Conservation (phyloP, 2,113 vertebrate species). For the Penelope pileata region DNA sequence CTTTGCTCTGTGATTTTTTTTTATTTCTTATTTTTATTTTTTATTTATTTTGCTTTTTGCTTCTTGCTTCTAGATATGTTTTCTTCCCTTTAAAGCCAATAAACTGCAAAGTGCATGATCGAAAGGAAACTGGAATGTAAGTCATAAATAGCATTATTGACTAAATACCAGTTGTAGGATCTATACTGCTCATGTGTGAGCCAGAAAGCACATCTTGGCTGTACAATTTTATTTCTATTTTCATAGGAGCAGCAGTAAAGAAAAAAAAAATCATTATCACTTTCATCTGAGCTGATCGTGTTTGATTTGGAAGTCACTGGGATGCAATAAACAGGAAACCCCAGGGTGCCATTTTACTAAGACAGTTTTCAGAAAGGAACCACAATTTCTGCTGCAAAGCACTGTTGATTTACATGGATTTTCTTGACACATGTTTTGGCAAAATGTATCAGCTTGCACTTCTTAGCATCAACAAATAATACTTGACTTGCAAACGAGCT, state of each 20-base stretch:
- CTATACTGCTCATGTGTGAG: rapidly evolving
- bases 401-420: slow-evolving; percentile 57
- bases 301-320: slow-evolving; percentile 60
- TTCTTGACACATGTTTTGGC: slow-evolving; percentile 64
- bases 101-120: neutral
- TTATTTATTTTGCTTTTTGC: too few relatives aligned
- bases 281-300: neutral
- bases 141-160: neutral
- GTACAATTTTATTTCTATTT: slow-evolving; percentile 14
- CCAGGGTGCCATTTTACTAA: slow-evolving; percentile 50
- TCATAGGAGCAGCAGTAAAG: slow-evolving; percentile 17
- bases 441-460: slow-evolving; percentile 59
- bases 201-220: neutral
- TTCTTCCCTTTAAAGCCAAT: neutral
- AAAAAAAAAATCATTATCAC: slow-evolving; percentile 50
- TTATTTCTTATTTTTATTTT: too few relatives aligned
- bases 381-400: slow-evolving; percentile 35
- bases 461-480: slow-evolving; percentile 65
- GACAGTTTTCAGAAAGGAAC: slow-evolving; percentile 34
- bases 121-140: neutral
- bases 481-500: slow-evolving; percentile 66
- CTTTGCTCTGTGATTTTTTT: neutral
- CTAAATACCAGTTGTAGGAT: neutral
- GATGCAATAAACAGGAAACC: slow-evolving; percentile 50
- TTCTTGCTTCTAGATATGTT: neutral